Percentiles rank a stretch among this genome's conserved stretches.
Evolutionary conservation across 2,888 invertebrate genomes (phyloP).

Genomic region (Spilosoma lubricipeda): DNA sequence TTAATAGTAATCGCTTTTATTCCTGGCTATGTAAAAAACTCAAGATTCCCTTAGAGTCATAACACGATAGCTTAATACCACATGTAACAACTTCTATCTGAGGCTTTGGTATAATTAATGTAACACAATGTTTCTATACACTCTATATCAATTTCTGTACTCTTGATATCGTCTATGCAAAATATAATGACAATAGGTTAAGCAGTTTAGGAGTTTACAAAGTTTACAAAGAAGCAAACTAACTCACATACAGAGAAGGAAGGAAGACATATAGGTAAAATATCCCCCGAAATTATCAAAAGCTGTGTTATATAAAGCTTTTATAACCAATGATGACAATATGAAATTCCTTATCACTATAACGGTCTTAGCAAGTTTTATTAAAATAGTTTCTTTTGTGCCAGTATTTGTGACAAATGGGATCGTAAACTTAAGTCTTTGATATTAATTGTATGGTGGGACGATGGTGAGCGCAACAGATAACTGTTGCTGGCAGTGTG

Average conservation of each 20-base stretch:
- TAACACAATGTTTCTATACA: too few relatives aligned
- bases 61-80: too few relatives aligned
- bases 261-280: background rate
- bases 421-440: constrained; percentile 43
- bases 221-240: background rate
- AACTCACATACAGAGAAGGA: too few relatives aligned
- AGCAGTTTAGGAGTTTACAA: background rate
- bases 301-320: background rate
- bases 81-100: too few relatives aligned
- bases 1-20: too few relatives aligned
- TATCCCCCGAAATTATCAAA: background rate
- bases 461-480: constrained; percentile 72
- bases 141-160: too few relatives aligned
- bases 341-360: constrained; percentile 6
- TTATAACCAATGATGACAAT: constrained; percentile 11
- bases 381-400: constrained; percentile 35
- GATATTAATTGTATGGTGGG: constrained; percentile 54
- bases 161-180: too few relatives aligned
- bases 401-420: constrained; percentile 51
- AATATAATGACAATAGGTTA: background rate
- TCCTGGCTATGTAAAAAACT: too few relatives aligned
- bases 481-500: constrained; percentile 72
- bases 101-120: too few relatives aligned
- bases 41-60: too few relatives aligned
- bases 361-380: constrained; percentile 26